Base-by-base conservation (phyloP, 2,113 vertebrate genomes). In the Acrocephalus kingi region DNA sequence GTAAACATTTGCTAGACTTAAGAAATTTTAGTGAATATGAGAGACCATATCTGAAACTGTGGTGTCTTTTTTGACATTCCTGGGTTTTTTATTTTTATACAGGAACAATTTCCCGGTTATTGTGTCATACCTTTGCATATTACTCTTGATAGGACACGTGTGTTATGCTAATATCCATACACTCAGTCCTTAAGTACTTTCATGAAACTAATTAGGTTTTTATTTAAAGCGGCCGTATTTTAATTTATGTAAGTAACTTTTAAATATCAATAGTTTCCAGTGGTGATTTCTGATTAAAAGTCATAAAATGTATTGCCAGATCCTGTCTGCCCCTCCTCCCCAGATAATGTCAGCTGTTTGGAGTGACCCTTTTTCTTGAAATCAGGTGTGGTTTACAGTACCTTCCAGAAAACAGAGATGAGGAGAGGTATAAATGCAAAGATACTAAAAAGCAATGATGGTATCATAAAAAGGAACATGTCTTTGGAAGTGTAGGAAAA, bases 261-360 rank as follows among this genome's bases (percentile, higher is more conserved):
- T 31, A 89, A 63, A 84, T n/a, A 54, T 2, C 48, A 61, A n/a
- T 25, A 41, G 20, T 58, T 90, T 79, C 68, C 51, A 59, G 35
- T 2, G 0, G 17, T 21, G 11, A 48, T 71, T 92, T 93, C 17
- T 85, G 72, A 77, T 89, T 71, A 11, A 91, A 87, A 71, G 6
- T 23, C 54, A 80, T 71, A 46, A 86, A 77, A 75, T 35, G 1
- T 35, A 43, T 43, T 82, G 6, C 33, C 31, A 51, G 13, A 37
- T 41, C 7, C 19, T 3, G 4, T 9, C n/a, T 37, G 13, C 4
- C 2, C 1, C 2, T 2, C 4, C 8, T 17, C 8, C 4, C 12
- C 4, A 1, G 20, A 31, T 25, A 69, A 46, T 10, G 1, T 3
- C 58, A 54, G 15, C 43, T 93, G 8, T 31, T 67, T 89, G 25